Base-by-base conservation (phyloP, 2,113 vertebrate genomes). In the Falco punctatus region DNA sequence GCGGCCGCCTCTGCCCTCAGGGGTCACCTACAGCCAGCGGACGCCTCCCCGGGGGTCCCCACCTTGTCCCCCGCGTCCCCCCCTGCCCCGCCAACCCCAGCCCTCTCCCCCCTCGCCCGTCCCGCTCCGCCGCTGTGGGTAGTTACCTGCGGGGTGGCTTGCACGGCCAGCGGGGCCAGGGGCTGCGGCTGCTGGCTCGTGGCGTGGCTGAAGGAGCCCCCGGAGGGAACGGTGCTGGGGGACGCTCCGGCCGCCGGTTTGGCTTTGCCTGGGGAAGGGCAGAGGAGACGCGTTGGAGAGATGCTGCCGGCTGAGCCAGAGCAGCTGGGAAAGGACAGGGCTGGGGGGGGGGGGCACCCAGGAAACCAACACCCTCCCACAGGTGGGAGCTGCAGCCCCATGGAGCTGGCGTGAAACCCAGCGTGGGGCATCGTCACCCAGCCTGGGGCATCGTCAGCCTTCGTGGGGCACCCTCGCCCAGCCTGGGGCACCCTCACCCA, bases 91-190 rank as follows among this genome's bases (percentile, higher is more conserved):
- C 35, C 52, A 8, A 2, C 32, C 32, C 91, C 49, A 11, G 27
- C 44, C 64, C 51, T 7, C 61, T 13, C 13, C 48, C 32, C 11
- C 40, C 38, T 30, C 40, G 49, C 84, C 62, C 26, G 0, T 19
- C 48, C 69, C 65, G 2, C 62, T 46, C 38, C 4, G n/a, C 0
- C 22, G 48, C 69, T 2, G 15, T 6, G 35, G 88, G 91, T 91
- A 92, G 97, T 98, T 97, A 98, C 98, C 98, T 98, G 98, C 48
- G 98, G 98, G 78, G 97, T 65, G 46, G 98, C 80, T 94, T 98
- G 98, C 15, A 98, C 54, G 38, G 98, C 81, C 95, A 98, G 88
- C 1, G 98, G 96, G 2, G 98, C 94, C 87, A 98, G 38, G 15
- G 97, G 95, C 84, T 94, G 98, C 4, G 97, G 94, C 85, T 96